Percentiles rank a stretch among this genome's conserved stretches.
phyloP scores from a whole-genome alignment of 2,888 invertebrate species.

The Heteromurus nitidus region DNA sequence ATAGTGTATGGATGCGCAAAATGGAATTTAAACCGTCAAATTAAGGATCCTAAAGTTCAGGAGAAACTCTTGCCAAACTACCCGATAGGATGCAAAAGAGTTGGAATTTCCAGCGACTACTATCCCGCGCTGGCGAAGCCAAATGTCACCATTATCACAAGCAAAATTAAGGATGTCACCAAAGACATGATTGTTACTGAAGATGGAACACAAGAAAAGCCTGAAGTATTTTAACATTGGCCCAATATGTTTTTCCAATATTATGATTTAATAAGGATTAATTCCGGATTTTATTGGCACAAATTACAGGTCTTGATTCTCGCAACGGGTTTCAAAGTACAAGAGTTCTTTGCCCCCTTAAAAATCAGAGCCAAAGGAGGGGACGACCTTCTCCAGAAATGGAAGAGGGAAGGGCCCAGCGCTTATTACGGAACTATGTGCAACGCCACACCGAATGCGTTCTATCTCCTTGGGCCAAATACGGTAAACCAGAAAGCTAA shows the following conservation, averaged over 20 bases:
- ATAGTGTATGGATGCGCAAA: conserved; percentile 24
- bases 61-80: conserved; percentile 66
- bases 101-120: conserved; percentile 62
- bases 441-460: conserved; percentile 59
- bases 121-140: conserved; percentile 59
- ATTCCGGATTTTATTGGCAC: too few relatives aligned
- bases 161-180: conserved; percentile 38
- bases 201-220: conserved; percentile 53
- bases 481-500: conserved; percentile 36
- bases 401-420: conserved; percentile 65
- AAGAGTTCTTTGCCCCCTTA: conserved; percentile 69
- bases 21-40: conserved; percentile 33
- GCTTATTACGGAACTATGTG: conserved; percentile 60
- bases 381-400: conserved; percentile 51
- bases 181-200: conserved; percentile 38
- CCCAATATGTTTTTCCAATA: too few relatives aligned
- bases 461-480: conserved; percentile 68
- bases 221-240: conserved; percentile 57
- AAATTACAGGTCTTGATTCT: conserved; percentile 68
- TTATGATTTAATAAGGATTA: too few relatives aligned
- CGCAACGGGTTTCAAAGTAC: conserved; percentile 69
- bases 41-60: conserved; percentile 34
- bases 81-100: conserved; percentile 67
- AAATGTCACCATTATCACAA: conserved; percentile 60
- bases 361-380: conserved; percentile 54